These are phyloP conservation scores for Urocyon cinereoargenteus DNA, from an alignment of 2,797 vertebrate species.

Conservation along the genomic window DNA sequence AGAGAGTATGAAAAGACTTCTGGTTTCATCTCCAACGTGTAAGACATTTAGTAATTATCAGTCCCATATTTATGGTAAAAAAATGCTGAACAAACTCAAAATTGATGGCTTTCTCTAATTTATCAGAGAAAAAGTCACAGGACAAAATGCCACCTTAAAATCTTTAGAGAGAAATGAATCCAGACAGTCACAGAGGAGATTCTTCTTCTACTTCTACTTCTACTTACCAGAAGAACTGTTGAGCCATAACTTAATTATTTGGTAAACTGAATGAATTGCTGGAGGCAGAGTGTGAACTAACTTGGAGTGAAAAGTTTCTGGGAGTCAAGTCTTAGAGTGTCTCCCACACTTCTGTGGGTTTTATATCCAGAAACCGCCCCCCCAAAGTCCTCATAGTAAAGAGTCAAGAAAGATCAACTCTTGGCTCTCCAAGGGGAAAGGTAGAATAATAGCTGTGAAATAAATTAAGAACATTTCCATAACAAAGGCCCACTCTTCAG, in stretches of 20 bases:
- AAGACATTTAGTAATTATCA: neutral
- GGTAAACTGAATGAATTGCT: neutral
- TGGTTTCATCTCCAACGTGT: neutral
- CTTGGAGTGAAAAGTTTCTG: neutral
- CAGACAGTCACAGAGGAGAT: neutral
- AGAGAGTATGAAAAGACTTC: neutral
- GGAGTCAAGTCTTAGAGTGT: neutral
- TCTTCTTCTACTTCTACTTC: too few species aligned
- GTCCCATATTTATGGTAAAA: neutral
- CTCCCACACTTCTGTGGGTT: neutral
- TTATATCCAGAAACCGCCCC: too few species aligned
- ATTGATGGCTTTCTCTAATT: neutral
- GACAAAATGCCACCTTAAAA: neutral
- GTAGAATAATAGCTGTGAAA: neutral
- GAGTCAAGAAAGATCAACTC: neutral
- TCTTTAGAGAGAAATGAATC: neutral
- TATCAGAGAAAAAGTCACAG: neutral
- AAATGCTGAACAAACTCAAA: neutral
- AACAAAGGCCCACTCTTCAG: neutral
- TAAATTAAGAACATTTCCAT: neutral
- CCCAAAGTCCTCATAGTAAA: neutral
- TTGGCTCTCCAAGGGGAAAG: neutral
- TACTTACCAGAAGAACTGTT: neutral
- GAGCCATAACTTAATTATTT: neutral
- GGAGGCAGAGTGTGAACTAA: neutral